Evolutionary conservation across 2,113 vertebrate genomes (phyloP).

Genomic region (Chaetura pelagica): DNA sequence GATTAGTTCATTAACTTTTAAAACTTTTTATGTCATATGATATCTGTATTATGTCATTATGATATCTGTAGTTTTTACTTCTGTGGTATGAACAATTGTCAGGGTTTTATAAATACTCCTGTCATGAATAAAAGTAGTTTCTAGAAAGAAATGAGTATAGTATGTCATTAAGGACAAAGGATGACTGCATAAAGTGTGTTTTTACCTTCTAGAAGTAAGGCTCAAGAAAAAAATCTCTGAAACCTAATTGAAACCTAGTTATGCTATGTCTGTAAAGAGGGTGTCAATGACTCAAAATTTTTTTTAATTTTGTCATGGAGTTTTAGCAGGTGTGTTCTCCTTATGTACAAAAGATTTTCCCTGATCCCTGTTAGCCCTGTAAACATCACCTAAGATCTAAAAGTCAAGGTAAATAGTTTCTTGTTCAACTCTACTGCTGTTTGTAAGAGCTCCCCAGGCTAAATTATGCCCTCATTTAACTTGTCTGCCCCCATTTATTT

Average conservation of each 20-base stretch:
- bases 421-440: neutral
- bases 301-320: neutral
- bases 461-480: neutral
- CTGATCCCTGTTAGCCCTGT: neutral
- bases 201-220: neutral
- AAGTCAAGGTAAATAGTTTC: neutral
- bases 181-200: neutral
- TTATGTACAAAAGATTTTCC: neutral
- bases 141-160: neutral
- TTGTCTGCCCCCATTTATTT: neutral
- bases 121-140: neutral
- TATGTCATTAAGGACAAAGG: neutral
- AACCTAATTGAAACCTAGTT: neutral
- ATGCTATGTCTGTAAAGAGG: neutral
- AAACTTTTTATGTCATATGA: neutral
- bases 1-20: neutral
- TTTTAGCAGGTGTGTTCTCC: neutral
- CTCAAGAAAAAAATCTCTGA: neutral
- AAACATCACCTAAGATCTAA: neutral
- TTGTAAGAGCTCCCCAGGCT: neutral
- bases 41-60: no score
- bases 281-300: neutral
- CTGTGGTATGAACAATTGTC: neutral
- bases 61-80: neutral
- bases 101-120: neutral